Evolutionary conservation across 2,113 vertebrate species (phyloP).

Genomic region (Benitochromis conjunctus): DNA sequence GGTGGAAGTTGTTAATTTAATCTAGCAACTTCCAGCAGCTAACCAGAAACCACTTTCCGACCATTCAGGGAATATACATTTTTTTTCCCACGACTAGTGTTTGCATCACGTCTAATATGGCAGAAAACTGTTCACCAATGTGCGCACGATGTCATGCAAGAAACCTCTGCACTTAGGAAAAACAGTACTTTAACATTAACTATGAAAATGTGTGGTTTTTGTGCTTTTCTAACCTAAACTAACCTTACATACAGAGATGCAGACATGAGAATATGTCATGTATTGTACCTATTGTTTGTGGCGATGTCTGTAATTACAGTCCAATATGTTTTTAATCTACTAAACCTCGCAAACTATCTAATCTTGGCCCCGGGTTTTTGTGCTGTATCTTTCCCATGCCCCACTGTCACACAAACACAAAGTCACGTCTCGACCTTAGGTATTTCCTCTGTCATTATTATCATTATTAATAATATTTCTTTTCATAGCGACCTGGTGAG

Average conservation of each 20-base stretch:
- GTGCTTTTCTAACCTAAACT: not conserved
- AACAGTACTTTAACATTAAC: not conserved
- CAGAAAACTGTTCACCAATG: not conserved
- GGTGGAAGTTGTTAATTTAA: not conserved
- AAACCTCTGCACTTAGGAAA: not conserved
- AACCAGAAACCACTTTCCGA: not conserved
- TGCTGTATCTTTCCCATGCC: constrained; percentile 59
- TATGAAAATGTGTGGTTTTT: not conserved
- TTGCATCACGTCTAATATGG: not conserved
- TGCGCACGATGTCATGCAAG: not conserved
- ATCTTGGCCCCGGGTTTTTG: constrained; percentile 17
- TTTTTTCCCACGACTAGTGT: rapidly evolving
- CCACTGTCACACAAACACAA: constrained; percentile 38
- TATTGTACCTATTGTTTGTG: not conserved
- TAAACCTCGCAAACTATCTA: not conserved
- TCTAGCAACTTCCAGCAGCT: not conserved
- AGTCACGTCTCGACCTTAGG: constrained; percentile 35
- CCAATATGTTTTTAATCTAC: not conserved
- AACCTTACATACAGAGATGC: not conserved
- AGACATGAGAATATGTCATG: not conserved
- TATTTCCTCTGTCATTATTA: constrained; percentile 58
- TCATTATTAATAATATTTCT: constrained; percentile 64
- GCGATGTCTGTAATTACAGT: not conserved
- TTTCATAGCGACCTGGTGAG: constrained; percentile 40
- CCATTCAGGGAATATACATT: not conserved